Evolutionary conservation across 2,888 invertebrate species (phyloP).

Genomic region (Stenichneumon culpator): DNA sequence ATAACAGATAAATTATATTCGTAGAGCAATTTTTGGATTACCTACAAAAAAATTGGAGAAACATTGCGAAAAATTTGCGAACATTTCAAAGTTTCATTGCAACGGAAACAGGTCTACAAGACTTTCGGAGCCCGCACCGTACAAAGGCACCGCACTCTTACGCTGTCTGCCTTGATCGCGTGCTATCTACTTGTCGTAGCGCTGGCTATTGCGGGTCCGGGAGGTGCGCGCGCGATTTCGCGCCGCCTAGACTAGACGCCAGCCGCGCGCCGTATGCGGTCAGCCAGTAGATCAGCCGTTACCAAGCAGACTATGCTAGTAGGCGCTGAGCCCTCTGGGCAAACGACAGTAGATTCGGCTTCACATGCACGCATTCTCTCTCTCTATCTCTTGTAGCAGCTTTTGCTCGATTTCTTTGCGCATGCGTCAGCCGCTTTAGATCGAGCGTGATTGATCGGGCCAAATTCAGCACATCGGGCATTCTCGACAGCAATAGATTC

Average conservation of each 20-base stretch:
- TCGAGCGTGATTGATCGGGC: slow-evolving; percentile 13
- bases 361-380: not conserved
- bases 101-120: not conserved
- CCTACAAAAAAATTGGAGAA: not conserved
- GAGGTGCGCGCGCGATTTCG: slow-evolving; percentile 30
- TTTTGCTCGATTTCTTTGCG: slow-evolving; percentile 23
- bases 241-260: slow-evolving; percentile 29
- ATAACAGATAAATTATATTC: not conserved
- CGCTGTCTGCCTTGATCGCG: slow-evolving; percentile 24
- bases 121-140: slow-evolving; percentile 13
- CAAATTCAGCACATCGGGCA: slow-evolving; percentile 12
- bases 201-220: slow-evolving; percentile 20
- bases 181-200: slow-evolving; percentile 24
- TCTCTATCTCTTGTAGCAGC: not conserved
- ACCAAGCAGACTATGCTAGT: slow-evolving; percentile 50
- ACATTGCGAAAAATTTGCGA: not conserved
- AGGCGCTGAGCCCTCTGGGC: slow-evolving; percentile 22
- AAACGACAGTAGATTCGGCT: slow-evolving; percentile 39
- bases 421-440: slow-evolving; percentile 20
- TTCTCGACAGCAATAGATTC: slow-evolving; percentile 31
- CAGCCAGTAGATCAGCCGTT: slow-evolving; percentile 47
- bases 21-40: not conserved
- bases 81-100: not conserved
- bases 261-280: slow-evolving; percentile 39
- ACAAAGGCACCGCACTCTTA: slow-evolving; percentile 19